A percentile compares a stretch with the other conserved stretches of the same genome.
These are phyloP conservation scores for Neuroterus valhalla DNA, from an alignment of 1,140 invertebrate genomes.

Conservation along the genomic window DNA sequence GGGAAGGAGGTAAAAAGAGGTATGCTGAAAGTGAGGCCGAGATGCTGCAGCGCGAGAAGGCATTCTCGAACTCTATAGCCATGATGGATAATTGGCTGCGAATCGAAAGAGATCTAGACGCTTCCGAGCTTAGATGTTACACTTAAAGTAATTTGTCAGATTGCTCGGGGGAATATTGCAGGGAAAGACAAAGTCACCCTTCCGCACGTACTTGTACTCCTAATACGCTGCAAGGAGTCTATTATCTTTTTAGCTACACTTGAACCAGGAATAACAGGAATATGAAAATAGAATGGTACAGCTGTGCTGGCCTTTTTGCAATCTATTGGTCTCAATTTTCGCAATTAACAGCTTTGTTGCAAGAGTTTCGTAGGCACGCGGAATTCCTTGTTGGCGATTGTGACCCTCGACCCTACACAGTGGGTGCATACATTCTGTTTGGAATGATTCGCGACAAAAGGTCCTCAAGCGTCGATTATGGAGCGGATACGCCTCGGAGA, in stretches of 20 bases:
- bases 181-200: not conserved
- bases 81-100: slow-evolving; percentile 14
- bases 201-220: too few species aligned
- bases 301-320: not conserved
- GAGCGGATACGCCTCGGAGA: slow-evolving; percentile 34
- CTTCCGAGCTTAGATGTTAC: not conserved
- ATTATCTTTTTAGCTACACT: not conserved
- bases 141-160: not conserved
- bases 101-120: not conserved
- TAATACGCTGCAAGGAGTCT: too few species aligned
- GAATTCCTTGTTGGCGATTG: slow-evolving; percentile 50
- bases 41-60: not conserved
- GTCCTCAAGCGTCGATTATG: slow-evolving; percentile 41
- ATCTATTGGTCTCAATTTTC: not conserved
- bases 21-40: slow-evolving; percentile 19
- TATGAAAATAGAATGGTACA: not conserved
- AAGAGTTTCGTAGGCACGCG: slow-evolving; percentile 46
- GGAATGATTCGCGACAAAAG: slow-evolving; percentile 44
- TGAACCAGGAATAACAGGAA: not conserved
- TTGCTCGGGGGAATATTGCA: not conserved
- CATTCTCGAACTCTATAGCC: not conserved
- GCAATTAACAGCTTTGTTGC: not conserved
- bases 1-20: slow-evolving; percentile 2
- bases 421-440: slow-evolving; percentile 40
- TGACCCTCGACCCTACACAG: slow-evolving; percentile 51